Evolutionary conservation across 2,797 vertebrate species (phyloP), one percentile per base, ranked within the genome.

Genomic region (Pseudochaenichthys georgianus): DNA sequence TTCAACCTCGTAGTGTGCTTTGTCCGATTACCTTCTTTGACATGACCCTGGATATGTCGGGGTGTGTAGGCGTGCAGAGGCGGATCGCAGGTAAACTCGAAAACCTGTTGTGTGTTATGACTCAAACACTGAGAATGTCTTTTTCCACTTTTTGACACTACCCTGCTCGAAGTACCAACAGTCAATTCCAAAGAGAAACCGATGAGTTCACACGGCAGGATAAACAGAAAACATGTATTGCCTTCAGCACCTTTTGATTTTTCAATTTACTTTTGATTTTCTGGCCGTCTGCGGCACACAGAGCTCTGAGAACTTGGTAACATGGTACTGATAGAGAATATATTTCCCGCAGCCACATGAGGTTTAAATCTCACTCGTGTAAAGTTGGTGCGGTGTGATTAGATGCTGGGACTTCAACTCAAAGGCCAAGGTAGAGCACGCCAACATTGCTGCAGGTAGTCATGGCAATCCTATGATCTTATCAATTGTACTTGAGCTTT

Each of bases 41-140:
- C 52, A 69, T 51, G 63, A 47, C 64, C 48, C 61, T 60, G 67
- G 10, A 43, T 54, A 43, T 76, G 58, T 72, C 9, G 1, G 54
- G 57, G 75, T 75, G 23, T 9, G 82, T 87, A 78, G 77, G 87
- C 51, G 72, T 73, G 81, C 64, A 58, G 79, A 75, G 83, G 84
- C 48, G 69, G 80, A 73, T 94, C 74, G 79, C 90, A 89, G 81
- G 87, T 87, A 88, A 87, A 91, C 90, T 86, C 54, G 3, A 91
- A 90, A 90, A 86, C 74, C 71, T 64, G 38, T 48, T 46, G n/a
- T 77, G 62, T 73, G 78, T 75, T 70, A 21, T 67, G 54, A 83
- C 61, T 77, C 61, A 43, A 69, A 73, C 52, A 66, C 58, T 77
- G 62, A 81, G 77, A 82, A 73, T 62, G 28, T 77, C 46, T 60